Base-by-base conservation (phyloP, 2,888 invertebrate genomes). In the Drosophila pegasa region DNA sequence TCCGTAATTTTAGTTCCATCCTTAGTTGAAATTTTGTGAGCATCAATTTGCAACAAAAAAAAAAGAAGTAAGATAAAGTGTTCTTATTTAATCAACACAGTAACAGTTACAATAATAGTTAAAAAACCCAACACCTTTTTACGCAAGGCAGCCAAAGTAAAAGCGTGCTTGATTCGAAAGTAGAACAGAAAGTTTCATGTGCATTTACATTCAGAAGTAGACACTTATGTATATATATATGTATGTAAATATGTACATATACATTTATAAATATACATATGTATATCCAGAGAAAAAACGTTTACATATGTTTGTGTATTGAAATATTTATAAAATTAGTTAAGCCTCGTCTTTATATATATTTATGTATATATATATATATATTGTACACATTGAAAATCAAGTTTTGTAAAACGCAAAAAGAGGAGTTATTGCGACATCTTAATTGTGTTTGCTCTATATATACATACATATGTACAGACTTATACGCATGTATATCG, bases 381-480 rank as follows among this genome's bases (percentile, higher is more conserved):
- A 27, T 27, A 37, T 31, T 48, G 22, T 20, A 51, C 18, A 29
- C 16, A 43, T 9, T 56, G 31, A 35, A 41, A 25, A 14, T 50
- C n/a, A 40, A 54, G 37, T 52, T 50, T 57, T 60, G 50, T 61
- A 47, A 57, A 73, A 67, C 60, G 74, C 61, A 78, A 66, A 74
- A 71, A 47, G 50, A 57, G 56, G 73, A 60, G 74, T 66, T 78
- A 73, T 74, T 74, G 78, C 73, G 73, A 74, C 78, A 74, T 77
- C 27, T 73, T 65, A 61, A 73, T 65, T 73, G 71, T 56, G 56
- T 77, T 72, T 65, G 59, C 58, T 52, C 38, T 67, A 37, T 33
- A 43, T 55, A 75, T 35, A 47, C 31, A 55, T 35, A 38, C 38
- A 43, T 52, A 52, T 25, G 25, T 29, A 38, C 43, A 40, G 27